Base-by-base conservation (phyloP, 2,113 vertebrate species). In the Corvus moneduloides region DNA sequence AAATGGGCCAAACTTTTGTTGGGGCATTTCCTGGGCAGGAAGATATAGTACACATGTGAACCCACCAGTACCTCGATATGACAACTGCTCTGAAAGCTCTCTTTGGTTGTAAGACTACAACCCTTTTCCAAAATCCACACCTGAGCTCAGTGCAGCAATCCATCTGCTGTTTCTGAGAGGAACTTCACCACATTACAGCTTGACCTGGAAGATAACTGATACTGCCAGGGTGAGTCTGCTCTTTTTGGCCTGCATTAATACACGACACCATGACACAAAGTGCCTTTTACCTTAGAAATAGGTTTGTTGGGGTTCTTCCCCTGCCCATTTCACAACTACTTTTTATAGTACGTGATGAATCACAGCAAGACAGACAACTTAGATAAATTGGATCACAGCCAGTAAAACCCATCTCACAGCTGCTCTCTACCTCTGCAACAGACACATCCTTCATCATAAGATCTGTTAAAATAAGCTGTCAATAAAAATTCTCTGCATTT, bases 401-500 rank as follows among this genome's bases (percentile, higher is more conserved):
- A 93, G 90, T 59, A 91, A 90, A 91, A 77, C 33, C 39, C 61
- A 89, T 93, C 59, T 95, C 87, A 78, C 95, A 97, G 92, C 85
- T 96, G 94, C 76, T 95, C 48, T 84, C 79, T 90, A 86, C 87
- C 85, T 86, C 79, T 86, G 68, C 56, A 94, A 85, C 33, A 92
- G 87, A 90, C 86, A 92, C 71, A 94, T 92, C 90, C 79, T 78
- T 94, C 85, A 95, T 78, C 76, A 17, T 68, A 77, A 71, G 87
- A 90, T 90, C 72, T 69, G 82, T 78, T 94, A 80, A 93, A 96
- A 96, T 80, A 92, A 90, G 52, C 82, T 94, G 91, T 90, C 95
- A 94, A 91, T 95, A 94, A 86, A 94, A 94, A 80, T 84, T 91
- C 64, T 66, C 51, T 72, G 63, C 56, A 49, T 84, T 93, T 84